Evolutionary conservation across 2,797 vertebrate genomes (phyloP).

Genomic region (Saguinus oedipus): DNA sequence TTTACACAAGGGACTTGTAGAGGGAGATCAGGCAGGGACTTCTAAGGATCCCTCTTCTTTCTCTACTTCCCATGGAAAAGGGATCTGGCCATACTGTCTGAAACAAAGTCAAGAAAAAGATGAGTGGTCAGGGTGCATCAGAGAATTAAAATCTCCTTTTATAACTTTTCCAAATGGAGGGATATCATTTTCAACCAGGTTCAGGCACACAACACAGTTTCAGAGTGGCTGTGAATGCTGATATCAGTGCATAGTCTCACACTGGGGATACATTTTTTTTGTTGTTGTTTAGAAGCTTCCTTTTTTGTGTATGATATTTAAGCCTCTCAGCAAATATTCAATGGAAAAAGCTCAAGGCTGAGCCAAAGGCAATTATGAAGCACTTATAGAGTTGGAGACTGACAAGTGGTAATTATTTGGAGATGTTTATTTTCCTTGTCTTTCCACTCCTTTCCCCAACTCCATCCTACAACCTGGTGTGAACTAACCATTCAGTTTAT

Average conservation of each 20-base stretch:
- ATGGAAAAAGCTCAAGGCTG: constrained; percentile 21
- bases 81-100: background rate
- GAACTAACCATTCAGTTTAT: constrained; percentile 42
- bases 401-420: constrained; percentile 65
- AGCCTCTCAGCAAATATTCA: constrained; percentile 54
- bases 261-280: constrained; percentile 22
- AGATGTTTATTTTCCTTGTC: constrained; percentile 30
- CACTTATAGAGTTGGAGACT: constrained; percentile 33
- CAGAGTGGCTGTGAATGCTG: background rate
- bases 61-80: background rate
- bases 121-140: background rate
- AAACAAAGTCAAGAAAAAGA: background rate
- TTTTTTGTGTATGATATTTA: constrained; percentile 54
- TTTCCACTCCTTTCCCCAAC: background rate
- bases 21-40: background rate
- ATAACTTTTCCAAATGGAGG: constrained; percentile 44
- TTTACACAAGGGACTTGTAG: background rate
- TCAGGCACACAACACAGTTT: background rate
- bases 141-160: constrained; percentile 1
- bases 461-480: background rate
- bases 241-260: background rate
- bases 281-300: constrained; percentile 5
- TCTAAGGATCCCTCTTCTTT: background rate
- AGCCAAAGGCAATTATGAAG: constrained; percentile 67
- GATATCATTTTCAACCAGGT: background rate